Evolutionary conservation across 2,888 invertebrate species (phyloP), one percentile per base, ranked within the genome.

Genomic region (Tuberolachnus salignus): DNA sequence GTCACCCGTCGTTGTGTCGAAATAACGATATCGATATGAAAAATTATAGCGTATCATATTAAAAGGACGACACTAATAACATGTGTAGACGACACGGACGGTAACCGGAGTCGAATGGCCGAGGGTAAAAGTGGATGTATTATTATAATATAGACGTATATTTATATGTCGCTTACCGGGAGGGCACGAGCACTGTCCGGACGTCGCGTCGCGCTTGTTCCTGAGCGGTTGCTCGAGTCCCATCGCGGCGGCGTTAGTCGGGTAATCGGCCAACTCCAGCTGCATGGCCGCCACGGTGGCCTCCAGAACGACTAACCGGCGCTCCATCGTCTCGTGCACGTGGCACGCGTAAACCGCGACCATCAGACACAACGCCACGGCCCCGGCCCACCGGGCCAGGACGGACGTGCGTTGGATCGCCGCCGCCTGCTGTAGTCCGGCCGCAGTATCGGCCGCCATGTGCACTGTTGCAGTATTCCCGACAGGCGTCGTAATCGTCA

Each of bases 111-210:
- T 34, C 34, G 34, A 34, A 3, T n/a, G n/a, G n/a, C n/a, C n/a
- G n/a, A n/a, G n/a, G n/a, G n/a, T n/a, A n/a, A n/a, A 6, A 6
- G 34, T 34, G 34, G 34, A 6, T 34, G 34, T 34, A n/a, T 10
- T 59, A 59, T 3, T 10, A 9, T 16, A 59, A 3, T 2, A 59
- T 23, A 59, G 14, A 23, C 4, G 16, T n/a, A n/a, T n/a, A n/a
- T 16, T 34, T 53, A 21, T 19, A 55, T 3, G 9, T 3, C 23
- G 21, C 75, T 78, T 67, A 78, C 75, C 75, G 16, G 75, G 75
- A 21, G 75, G 75, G 49, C 75, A 78, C 49, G 67, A 34, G 11
- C 75, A 78, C 46, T 78, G 75, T 67, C 59, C 75, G 46, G 75
- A 57, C 49, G 75, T 78, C 49, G 67, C 59, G 49, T 78, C 75